Percentiles rank a stretch among this genome's conserved stretches.
Conservation (phyloP, 2,797 vertebrate genomes). For the Chaetodon trifasciatus region DNA sequence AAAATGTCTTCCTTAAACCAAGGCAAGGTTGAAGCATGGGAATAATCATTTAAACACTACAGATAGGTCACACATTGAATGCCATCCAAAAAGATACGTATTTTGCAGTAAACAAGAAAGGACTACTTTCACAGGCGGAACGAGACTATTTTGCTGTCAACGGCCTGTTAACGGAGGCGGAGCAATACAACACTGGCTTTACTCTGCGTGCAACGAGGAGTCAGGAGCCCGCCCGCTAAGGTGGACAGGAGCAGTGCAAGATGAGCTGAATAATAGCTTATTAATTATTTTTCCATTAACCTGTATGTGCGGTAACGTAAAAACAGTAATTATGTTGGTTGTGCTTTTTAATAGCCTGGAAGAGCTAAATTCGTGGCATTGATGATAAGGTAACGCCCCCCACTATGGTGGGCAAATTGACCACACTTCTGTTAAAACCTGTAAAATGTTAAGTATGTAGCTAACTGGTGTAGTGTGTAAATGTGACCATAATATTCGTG, state of each 20-base stretch:
- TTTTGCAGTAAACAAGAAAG: not conserved
- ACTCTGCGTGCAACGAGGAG: not conserved
- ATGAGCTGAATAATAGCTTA: not conserved
- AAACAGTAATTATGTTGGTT: not conserved
- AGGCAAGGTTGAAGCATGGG: not conserved
- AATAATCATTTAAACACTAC: not conserved
- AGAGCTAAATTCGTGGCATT: not conserved
- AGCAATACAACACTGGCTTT: not conserved
- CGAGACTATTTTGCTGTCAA: not conserved
- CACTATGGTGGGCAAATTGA: no score
- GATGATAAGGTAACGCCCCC: no score
- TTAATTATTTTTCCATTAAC: not conserved
- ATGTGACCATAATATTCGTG: no score
- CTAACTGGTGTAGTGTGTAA: no score
- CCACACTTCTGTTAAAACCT: no score
- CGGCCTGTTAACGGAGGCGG: not conserved
- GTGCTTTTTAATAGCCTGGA: slow-evolving; percentile 9
- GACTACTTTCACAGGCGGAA: not conserved
- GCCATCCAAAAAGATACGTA: not conserved
- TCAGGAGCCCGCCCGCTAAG: no score
- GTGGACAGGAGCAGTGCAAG: not conserved
- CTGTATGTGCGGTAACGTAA: not conserved
- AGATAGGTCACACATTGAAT: not conserved
- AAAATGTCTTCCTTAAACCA: not conserved
- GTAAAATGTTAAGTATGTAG: no score